A percentile compares a stretch with the other conserved stretches of the same genome.
Conservation (phyloP, 2,888 invertebrate genomes). For the Nemurella pictetii region DNA sequence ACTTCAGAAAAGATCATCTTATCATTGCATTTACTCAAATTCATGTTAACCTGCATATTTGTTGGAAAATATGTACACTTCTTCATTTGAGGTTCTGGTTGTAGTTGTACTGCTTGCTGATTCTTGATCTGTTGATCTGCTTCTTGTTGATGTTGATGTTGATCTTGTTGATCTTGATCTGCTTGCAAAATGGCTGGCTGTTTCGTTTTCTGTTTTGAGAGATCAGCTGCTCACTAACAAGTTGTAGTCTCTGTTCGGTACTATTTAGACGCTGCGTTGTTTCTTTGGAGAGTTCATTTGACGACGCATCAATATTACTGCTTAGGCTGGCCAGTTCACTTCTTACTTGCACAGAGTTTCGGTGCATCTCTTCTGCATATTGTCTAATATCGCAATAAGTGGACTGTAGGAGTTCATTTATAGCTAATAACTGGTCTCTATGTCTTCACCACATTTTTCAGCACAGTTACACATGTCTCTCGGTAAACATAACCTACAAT, state of each 20-base stretch:
- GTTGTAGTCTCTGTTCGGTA: background rate
- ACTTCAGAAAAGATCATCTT: background rate
- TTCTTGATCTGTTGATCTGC: background rate
- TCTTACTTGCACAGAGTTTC: background rate
- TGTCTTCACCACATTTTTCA: background rate
- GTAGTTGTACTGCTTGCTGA: background rate
- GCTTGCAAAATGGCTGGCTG: too few species aligned
- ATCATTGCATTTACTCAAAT: background rate
- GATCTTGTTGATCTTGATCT: too few species aligned
- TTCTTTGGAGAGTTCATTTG: background rate
- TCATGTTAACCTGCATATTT: background rate
- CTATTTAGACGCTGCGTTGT: background rate
- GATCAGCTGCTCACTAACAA: background rate
- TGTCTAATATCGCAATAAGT: background rate
- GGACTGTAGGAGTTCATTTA: background rate
- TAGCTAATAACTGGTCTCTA: background rate
- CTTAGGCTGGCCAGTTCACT: background rate
- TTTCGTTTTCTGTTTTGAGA: too few species aligned
- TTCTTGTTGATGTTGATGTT: too few species aligned
- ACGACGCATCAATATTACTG: background rate
- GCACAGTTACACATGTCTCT: background rate
- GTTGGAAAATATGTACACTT: background rate
- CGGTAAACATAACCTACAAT: conserved; percentile 11
- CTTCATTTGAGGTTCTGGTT: background rate
- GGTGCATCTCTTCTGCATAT: background rate